Evolutionary conservation across 2,888 invertebrate genomes (phyloP).

Genomic region (Microplitis manilae): DNA sequence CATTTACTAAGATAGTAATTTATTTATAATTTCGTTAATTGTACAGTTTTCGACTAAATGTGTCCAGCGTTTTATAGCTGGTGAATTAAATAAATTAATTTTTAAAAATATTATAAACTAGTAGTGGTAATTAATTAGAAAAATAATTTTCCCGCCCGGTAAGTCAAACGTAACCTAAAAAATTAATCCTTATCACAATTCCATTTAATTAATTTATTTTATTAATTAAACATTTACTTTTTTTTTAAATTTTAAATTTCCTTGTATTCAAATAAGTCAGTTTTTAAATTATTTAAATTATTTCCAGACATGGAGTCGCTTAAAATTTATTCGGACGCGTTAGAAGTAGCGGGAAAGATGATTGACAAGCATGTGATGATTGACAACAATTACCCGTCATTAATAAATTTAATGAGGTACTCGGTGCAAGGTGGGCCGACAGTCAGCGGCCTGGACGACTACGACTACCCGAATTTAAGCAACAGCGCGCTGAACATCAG

Average conservation of each 20-base stretch:
- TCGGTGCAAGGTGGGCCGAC: slow-evolving; percentile 79
- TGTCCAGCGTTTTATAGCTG: no score
- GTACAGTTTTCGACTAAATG: no score
- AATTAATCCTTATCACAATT: no score
- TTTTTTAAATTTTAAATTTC: neutral
- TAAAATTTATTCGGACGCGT: slow-evolving; percentile 75
- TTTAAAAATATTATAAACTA: neutral
- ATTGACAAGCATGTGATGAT: slow-evolving; percentile 82
- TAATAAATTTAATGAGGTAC: slow-evolving; percentile 76
- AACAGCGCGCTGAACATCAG: slow-evolving; percentile 78
- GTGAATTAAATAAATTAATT: neutral
- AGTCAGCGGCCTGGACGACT: slow-evolving; percentile 91
- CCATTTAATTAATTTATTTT: neutral
- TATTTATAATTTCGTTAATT: no score
- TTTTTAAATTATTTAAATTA: neutral
- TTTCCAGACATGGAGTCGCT: slow-evolving; percentile 66
- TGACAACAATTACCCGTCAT: slow-evolving; percentile 82
- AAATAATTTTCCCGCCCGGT: neutral
- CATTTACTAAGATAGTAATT: no score
- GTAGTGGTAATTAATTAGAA: neutral
- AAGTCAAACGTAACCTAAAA: neutral
- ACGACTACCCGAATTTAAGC: slow-evolving; percentile 89
- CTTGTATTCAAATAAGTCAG: neutral
- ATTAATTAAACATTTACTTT: neutral
- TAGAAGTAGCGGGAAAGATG: slow-evolving; percentile 86